Evolutionary conservation across 2,888 invertebrate genomes (phyloP), one percentile per base, ranked within the genome.

Genomic region (Ramazzottius varieornatus): DNA sequence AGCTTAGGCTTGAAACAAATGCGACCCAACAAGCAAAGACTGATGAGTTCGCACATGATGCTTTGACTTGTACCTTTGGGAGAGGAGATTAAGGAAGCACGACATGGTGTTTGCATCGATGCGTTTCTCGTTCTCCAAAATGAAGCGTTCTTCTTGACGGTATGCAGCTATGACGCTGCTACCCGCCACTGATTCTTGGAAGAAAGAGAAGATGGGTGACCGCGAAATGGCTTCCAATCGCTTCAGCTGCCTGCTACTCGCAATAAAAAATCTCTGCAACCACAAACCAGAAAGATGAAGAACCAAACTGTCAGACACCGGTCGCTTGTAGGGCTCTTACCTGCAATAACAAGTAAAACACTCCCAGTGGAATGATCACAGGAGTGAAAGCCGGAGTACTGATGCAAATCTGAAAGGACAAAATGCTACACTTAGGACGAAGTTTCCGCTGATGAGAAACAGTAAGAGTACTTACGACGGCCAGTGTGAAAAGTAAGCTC

Each of bases 61-160:
- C 8, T 16, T 13, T 24, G 16, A 24, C 40, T 24, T 69, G 69
- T 70, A 82, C 82, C 83, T 80, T 78, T 93, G 92, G 4, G 92
- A 86, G 71, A 92, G 86, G 69, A 91, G 84, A 73, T 86, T 88
- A 0, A 93, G 91, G 78, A 86, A 92, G 77, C 88, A 90, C 76
- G 88, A 89, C 54, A 86, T 81, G 78, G 92, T 90, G 79, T 93
- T 93, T 73, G 84, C 82, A 77, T 98, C 94, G 64, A 96, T 90
- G 73, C 84, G 85, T 29, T 78, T 78, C 73, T 94, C 90, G 0
- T 92, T 93, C 75, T 92, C 90, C 20, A 79, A 75, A 54, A 92
- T 85, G 74, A 98, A 96, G 73, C 88, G 81, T 1, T 84, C 78
- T 70, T 85, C 33, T 24, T 32, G 63, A 34, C n/a, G 64, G 4